A percentile compares a stretch with the other conserved stretches of the same genome.
These are phyloP conservation scores for Chrosomus eos DNA, from an alignment of 2,797 vertebrate species.

Conservation along the genomic window DNA sequence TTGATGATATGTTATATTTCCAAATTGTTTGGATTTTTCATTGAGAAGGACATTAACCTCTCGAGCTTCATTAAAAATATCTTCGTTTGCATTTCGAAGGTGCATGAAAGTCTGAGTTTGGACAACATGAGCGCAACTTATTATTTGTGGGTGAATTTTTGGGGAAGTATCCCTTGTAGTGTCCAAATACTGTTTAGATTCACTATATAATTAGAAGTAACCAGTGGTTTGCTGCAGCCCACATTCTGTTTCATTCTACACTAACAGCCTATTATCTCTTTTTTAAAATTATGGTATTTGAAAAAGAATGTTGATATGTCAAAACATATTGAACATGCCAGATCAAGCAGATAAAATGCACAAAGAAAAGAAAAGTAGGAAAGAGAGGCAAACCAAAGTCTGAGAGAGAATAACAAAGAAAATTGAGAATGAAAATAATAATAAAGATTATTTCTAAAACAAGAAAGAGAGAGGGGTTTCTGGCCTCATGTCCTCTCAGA, in stretches of 20 bases:
- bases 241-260: neutral
- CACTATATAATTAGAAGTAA: neutral
- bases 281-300: neutral
- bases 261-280: neutral
- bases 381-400: neutral
- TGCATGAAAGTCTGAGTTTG: neutral
- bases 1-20: too few species aligned
- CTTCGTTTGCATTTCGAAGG: neutral
- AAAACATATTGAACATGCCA: neutral
- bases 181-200: neutral
- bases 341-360: slow-evolving; percentile 5
- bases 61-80: neutral
- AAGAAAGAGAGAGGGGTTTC: neutral
- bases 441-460: neutral
- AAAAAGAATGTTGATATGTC: neutral
- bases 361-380: neutral
- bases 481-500: slow-evolving; percentile 53
- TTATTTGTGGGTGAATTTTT: neutral
- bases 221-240: neutral
- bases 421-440: neutral
- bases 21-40: neutral
- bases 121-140: neutral
- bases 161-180: too few species aligned
- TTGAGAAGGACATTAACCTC: neutral
- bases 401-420: neutral